Conservation (phyloP, 2,888 invertebrate species). For the Hydrotaea cyrtoneurina region DNA sequence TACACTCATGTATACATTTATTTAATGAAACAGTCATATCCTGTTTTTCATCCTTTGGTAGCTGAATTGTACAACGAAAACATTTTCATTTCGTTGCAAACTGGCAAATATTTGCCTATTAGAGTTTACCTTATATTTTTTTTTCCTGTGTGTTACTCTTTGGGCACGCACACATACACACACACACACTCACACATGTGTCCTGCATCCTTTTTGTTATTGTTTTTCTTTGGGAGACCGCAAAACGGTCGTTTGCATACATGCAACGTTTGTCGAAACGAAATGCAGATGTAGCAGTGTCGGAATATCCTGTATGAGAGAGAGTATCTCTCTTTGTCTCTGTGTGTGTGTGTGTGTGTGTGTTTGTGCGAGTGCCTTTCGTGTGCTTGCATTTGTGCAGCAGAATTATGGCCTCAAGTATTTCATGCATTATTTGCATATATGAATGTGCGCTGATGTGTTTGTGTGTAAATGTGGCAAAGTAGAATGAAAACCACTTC, state of each 20-base stretch:
- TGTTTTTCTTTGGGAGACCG: slow-evolving; percentile 9
- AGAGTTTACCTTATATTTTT: slow-evolving; percentile 1
- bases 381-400: slow-evolving; percentile 30
- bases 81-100: slow-evolving; percentile 22
- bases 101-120: slow-evolving; percentile 29
- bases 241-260: slow-evolving; percentile 14
- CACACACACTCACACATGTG: background rate
- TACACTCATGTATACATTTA: too few species aligned
- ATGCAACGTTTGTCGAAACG: background rate
- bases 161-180: background rate
- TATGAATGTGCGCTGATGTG: background rate
- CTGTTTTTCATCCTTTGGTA: too few species aligned
- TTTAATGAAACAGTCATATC: too few species aligned
- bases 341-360: slow-evolving; percentile 8
- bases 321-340: background rate
- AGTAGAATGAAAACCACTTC: slow-evolving; percentile 48
- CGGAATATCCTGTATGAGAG: slow-evolving; percentile 15
- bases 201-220: background rate
- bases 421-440: slow-evolving; percentile 48
- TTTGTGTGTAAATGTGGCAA: slow-evolving; percentile 15
- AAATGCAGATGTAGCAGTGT: background rate
- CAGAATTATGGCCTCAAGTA: slow-evolving; percentile 59
- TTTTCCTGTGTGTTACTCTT: background rate
- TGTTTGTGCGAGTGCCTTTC: background rate
- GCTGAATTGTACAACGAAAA: background rate